A percentile compares a stretch with the other conserved stretches of the same genome.
phyloP scores from a whole-genome alignment of 2,113 vertebrate genomes.

The Capricornis sumatraensis region DNA sequence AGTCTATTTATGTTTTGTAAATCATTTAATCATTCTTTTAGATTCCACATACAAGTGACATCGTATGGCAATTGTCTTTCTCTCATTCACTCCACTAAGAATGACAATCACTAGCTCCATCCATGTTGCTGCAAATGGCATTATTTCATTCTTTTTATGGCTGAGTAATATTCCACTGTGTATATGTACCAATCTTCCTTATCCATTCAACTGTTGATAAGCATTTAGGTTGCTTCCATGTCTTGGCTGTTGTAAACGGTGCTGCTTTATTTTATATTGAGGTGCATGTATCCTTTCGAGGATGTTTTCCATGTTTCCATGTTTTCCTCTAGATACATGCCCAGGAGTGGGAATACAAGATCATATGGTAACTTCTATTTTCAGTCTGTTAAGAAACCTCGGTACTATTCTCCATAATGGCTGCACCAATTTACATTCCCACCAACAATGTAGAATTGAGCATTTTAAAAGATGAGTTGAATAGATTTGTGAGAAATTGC shows the following conservation, averaged over 20 bases:
- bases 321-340: not conserved
- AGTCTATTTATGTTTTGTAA: not conserved
- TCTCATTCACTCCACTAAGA: not conserved
- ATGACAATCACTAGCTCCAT: not conserved
- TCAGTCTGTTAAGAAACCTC: not conserved
- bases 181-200: not conserved
- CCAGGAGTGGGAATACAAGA: not conserved
- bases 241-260: not conserved
- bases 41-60: not conserved
- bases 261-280: not conserved
- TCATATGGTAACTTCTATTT: not conserved
- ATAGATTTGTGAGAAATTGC: not conserved
- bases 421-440: not conserved
- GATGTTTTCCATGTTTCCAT: no score
- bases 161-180: not conserved
- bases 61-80: not conserved
- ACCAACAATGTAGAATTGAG: not conserved
- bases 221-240: not conserved
- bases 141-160: not conserved
- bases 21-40: not conserved
- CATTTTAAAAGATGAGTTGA: not conserved
- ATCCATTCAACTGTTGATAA: not conserved
- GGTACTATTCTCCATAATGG: not conserved
- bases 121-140: not conserved
- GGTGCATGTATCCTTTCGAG: fast-evolving